Conservation (phyloP, 2,113 vertebrate genomes). For the Ciconia boyciana region DNA sequence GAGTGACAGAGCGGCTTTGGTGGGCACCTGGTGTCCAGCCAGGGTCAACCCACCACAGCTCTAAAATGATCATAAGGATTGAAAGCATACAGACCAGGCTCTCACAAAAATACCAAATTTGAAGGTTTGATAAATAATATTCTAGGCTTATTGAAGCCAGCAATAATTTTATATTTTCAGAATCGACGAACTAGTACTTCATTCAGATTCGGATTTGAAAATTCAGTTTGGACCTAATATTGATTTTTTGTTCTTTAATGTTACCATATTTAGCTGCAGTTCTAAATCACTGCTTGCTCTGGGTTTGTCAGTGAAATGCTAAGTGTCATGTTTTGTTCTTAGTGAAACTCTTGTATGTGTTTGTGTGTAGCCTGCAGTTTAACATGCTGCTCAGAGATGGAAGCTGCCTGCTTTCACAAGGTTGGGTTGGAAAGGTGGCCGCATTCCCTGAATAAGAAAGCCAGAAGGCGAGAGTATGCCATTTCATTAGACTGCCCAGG, state of each 20-base stretch:
- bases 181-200: background rate
- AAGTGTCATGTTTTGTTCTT: background rate
- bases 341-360: background rate
- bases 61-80: background rate
- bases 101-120: background rate
- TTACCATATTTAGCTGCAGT: background rate
- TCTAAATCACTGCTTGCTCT: background rate
- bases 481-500: background rate
- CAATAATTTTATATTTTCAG: background rate
- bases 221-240: background rate
- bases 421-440: background rate
- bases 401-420: conserved; percentile 5
- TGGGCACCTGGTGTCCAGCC: too few relatives aligned
- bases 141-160: background rate
- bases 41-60: too few relatives aligned
- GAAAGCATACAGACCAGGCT: background rate
- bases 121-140: background rate
- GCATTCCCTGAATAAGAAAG: background rate
- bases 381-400: background rate
- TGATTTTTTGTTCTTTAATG: background rate
- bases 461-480: background rate
- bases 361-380: background rate
- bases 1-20: too few relatives aligned
- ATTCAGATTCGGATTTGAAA: background rate
- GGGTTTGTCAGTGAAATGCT: background rate